Evolutionary conservation across 2,888 invertebrate genomes (phyloP).

Genomic region (Cosmia pyralina): DNA sequence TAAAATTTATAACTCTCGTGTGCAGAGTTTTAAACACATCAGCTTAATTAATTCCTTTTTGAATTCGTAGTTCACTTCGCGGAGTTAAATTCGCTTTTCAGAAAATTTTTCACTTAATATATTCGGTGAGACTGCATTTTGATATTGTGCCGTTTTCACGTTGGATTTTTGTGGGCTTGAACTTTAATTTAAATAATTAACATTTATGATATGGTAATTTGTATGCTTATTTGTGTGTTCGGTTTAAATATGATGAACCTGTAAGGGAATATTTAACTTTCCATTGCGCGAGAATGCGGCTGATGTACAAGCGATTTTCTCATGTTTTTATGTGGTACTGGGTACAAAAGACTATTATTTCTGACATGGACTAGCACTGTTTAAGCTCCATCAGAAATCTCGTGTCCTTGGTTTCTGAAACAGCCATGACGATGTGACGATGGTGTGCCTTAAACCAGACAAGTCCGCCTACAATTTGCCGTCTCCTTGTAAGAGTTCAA

Average conservation of each 20-base stretch:
- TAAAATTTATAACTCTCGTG: constrained; percentile 79
- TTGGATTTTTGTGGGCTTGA: constrained; percentile 25
- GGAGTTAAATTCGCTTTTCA: constrained; percentile 65
- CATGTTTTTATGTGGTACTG: background rate
- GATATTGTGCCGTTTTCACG: constrained; percentile 51
- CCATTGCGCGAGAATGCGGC: background rate
- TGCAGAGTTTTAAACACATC: constrained; percentile 80
- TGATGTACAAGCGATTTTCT: background rate
- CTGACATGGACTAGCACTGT: background rate
- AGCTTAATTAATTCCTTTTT: constrained; percentile 81
- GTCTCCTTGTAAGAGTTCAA: too few species aligned
- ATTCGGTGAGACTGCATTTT: constrained; percentile 55
- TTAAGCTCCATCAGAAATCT: background rate
- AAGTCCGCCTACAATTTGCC: too few species aligned
- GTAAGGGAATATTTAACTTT: background rate
- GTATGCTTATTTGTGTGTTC: constrained; percentile 11
- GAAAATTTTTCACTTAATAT: constrained; percentile 47
- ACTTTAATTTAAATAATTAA: constrained; percentile 44
- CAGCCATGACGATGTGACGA: too few species aligned
- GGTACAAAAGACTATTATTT: background rate
- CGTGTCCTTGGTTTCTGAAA: background rate
- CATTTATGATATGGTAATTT: constrained; percentile 42
- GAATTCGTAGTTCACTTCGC: constrained; percentile 74
- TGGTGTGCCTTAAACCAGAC: too few species aligned
- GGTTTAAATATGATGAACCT: background rate